A percentile compares a stretch with the other conserved stretches of the same genome.
These are phyloP conservation scores for Pomatostomus ruficeps DNA, from an alignment of 2,113 vertebrate genomes.

Conservation along the genomic window DNA sequence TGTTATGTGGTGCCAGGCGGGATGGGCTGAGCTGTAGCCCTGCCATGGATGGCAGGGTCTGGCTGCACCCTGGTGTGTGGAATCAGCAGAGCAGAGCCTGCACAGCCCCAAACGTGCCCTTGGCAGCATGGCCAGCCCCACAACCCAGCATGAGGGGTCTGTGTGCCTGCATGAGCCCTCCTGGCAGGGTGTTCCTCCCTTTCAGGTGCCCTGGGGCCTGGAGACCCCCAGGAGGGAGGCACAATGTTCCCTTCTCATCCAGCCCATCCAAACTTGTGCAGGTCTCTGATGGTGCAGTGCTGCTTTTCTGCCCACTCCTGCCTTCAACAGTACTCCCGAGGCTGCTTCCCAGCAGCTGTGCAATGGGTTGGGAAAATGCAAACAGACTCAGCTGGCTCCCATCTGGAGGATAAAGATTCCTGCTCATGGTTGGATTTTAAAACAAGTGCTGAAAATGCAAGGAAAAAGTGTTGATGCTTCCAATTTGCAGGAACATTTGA, in stretches of 20 bases:
- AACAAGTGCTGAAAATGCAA: neutral
- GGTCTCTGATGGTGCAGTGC: neutral
- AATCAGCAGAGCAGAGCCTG: neutral
- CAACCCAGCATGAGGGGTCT: neutral
- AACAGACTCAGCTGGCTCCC: neutral
- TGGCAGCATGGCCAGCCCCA: neutral
- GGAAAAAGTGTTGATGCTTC: neutral
- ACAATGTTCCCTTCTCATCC: neutral
- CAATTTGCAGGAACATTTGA: neutral
- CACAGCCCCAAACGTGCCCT: neutral
- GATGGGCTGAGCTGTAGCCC: neutral
- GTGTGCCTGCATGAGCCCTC: neutral
- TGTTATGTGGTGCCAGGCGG: fast-evolving
- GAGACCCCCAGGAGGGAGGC: neutral
- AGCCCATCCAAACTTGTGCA: fast-evolving
- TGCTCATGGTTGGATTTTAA: neutral
- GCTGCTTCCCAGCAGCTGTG: neutral
- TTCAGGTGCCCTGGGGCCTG: neutral
- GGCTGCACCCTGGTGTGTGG: fast-evolving
- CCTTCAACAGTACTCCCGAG: neutral
- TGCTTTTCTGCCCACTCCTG: fast-evolving
- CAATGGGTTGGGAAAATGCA: neutral
- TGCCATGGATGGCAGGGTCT: neutral
- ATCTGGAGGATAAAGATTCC: neutral
- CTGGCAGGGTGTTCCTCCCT: neutral